Percentiles rank a stretch among this genome's conserved stretches.
These are phyloP conservation scores for Caloenas nicobarica DNA, from an alignment of 2,113 vertebrate species.

Conservation along the genomic window DNA sequence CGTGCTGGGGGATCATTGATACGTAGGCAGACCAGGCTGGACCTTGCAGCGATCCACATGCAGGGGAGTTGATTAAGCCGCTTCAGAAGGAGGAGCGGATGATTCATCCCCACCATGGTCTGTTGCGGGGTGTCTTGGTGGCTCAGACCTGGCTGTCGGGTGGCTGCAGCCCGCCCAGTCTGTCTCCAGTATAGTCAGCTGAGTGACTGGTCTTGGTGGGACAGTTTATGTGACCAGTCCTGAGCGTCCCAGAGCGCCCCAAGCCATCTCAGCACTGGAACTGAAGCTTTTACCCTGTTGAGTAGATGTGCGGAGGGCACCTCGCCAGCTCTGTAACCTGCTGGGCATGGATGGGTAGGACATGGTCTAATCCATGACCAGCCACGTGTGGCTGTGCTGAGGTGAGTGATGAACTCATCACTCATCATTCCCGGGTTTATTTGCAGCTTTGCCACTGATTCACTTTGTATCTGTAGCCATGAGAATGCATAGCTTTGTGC, in stretches of 20 bases:
- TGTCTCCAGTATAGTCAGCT: not conserved
- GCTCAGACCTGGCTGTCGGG: not conserved
- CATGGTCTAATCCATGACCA: not conserved
- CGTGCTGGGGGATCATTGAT: not conserved
- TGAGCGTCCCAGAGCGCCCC: not conserved
- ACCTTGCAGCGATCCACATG: not conserved
- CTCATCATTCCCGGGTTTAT: not conserved
- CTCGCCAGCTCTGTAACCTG: not conserved
- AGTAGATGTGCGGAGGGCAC: not conserved
- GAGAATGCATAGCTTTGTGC: conserved; percentile 10
- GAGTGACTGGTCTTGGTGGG: not conserved
- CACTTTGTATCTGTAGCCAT: conserved; percentile 22
- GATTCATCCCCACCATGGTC: not conserved
- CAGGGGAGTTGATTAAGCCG: not conserved
- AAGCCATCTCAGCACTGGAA: not conserved
- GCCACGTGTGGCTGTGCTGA: not conserved
- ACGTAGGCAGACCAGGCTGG: not conserved
- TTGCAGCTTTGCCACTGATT: conserved; percentile 32
- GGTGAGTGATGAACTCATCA: conserved; percentile 9
- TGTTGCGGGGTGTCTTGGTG: not conserved
- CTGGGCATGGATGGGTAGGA: not conserved
- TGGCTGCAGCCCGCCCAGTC: not conserved
- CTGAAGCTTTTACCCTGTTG: rapidly evolving
- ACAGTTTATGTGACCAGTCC: not conserved
- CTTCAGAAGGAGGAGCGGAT: conserved; percentile 3